Base-by-base conservation (phyloP, 2,113 vertebrate genomes). In the Hylia prasina region DNA sequence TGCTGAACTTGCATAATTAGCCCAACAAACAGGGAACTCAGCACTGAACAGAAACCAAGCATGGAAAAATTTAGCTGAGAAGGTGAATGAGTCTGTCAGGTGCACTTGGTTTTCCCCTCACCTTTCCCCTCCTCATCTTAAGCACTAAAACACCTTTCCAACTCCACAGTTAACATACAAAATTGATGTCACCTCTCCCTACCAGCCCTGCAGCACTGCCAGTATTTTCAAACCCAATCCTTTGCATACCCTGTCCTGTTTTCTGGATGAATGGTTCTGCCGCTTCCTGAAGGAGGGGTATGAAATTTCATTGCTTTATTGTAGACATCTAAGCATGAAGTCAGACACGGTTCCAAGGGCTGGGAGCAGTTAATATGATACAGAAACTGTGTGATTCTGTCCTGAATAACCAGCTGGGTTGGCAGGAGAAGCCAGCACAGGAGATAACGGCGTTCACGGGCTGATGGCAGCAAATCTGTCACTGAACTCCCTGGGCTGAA, bases 371-470 rank as follows among this genome's bases (percentile, higher is more conserved):
- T 77, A n/a, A 88, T 77, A 7, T 12, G 79, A 73, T 17, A 66
- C 75, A 93, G 78, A 95, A 94, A 56, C 92, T 78, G 15, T 57
- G 73, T 77, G 92, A 88, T 94, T 94, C 85, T 96, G 93, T 40
- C 68, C 28, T 88, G 94, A 91, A 86, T 51, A 95, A 94, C 71
- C 75, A 31, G 33, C 85, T 77, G 14, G 87, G 93, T 3, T 93
- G 93, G 90, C 96, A 96, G 90, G 95, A 96, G 64, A 70, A 70
- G 77, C 82, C 92, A 86, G 87, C 79, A 13, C 5, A 5, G n/a
- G 87, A 91, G 93, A 95, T 96, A 97, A 96, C 90, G 91, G 94
- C 56, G 40, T 81, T 89, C 22, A 2, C 0, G 7, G 90, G 78
- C 69, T 85, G 85, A 78, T 45, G 15, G 2, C 7, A 48, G 72